phyloP scores from a whole-genome alignment of 2,113 vertebrate genomes.

The Oryzias curvinotus region DNA sequence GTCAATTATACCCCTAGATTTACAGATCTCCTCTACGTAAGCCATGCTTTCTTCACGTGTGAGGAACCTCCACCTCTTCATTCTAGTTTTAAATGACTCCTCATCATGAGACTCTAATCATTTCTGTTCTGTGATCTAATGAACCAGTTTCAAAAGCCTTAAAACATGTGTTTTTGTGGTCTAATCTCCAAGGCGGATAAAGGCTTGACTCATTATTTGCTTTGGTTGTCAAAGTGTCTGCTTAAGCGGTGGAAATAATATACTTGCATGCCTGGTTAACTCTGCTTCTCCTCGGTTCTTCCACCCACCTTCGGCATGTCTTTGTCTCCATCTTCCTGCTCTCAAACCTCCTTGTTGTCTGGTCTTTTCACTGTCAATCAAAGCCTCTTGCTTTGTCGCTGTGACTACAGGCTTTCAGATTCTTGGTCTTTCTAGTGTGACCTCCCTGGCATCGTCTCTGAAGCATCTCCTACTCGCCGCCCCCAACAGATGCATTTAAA shows the following conservation, averaged over 20 bases:
- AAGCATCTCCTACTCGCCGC: neutral
- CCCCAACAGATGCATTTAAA: neutral
- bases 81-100: too few species aligned
- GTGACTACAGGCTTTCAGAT: conserved; percentile 5
- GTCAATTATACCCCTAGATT: too few species aligned
- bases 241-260: conserved; percentile 45
- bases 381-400: conserved; percentile 6
- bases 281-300: conserved; percentile 25
- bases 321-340: conserved; percentile 20
- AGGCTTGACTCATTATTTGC: conserved; percentile 48
- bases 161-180: conserved; percentile 12
- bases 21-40: too few species aligned
- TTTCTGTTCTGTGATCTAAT: neutral
- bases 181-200: conserved; percentile 45
- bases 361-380: conserved; percentile 9
- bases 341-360: conserved; percentile 12
- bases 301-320: conserved; percentile 10
- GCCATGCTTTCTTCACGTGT: too few species aligned
- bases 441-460: conserved; percentile 12
- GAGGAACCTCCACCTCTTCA: too few species aligned
- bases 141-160: conserved; percentile 9
- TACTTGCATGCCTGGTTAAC: conserved; percentile 44
- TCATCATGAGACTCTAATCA: too few species aligned
- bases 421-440: conserved; percentile 29
- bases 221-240: conserved; percentile 32